A percentile compares a stretch with the other conserved stretches of the same genome.
Evolutionary conservation across 2,888 invertebrate species (phyloP).

Genomic region (Lepidocyrtinus sp.): DNA sequence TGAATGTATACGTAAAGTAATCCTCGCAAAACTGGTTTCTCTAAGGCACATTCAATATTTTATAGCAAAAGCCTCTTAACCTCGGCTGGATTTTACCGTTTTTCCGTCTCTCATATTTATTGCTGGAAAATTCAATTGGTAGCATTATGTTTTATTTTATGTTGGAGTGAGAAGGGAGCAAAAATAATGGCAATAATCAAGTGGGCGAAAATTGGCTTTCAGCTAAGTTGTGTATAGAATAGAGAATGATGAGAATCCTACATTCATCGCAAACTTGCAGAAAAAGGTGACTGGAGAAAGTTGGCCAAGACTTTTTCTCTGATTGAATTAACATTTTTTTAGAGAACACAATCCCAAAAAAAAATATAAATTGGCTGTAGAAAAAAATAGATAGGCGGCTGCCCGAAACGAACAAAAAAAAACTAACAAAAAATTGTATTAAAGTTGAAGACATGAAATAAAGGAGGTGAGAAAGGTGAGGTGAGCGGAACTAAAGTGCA

Average conservation of each 20-base stretch:
- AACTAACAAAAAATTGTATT: slow-evolving; percentile 30
- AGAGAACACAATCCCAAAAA: neutral
- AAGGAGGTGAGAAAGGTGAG: slow-evolving; percentile 43
- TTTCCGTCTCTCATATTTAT: no score
- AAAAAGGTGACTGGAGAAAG: slow-evolving; percentile 19
- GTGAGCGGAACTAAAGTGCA: slow-evolving; percentile 18
- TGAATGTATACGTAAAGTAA: no score
- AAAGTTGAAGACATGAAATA: slow-evolving; percentile 14
- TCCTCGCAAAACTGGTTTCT: no score
- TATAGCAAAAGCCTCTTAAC: neutral
- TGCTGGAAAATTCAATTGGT: neutral
- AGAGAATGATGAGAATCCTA: neutral
- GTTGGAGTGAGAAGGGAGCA: neutral
- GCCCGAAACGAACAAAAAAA: neutral
- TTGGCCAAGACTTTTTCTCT: slow-evolving; percentile 25
- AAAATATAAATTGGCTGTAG: slow-evolving; percentile 10
- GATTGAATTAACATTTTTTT: slow-evolving; percentile 45
- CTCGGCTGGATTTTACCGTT: no score
- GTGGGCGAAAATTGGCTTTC: neutral
- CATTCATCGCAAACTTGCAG: no score
- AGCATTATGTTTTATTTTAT: neutral
- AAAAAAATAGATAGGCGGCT: neutral
- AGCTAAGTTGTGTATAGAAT: neutral
- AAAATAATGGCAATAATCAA: neutral
- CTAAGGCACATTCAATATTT: neutral